Evolutionary conservation across 23 tunicate species (phyloP).

Genomic region (Trididemnum miniatum): DNA sequence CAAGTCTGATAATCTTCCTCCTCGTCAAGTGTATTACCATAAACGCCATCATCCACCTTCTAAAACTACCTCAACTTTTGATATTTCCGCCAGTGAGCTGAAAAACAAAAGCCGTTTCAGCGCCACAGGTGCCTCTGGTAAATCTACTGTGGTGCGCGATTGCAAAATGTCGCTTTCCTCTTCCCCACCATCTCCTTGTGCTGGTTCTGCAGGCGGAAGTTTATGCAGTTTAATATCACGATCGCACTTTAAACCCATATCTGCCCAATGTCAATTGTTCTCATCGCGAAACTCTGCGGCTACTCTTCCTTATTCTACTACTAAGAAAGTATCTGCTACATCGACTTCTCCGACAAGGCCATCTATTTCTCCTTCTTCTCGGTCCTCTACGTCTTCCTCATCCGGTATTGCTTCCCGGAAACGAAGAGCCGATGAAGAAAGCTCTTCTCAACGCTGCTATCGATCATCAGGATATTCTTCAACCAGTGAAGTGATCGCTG

Average conservation of each 20-base stretch:
- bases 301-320: conserved; percentile 9
- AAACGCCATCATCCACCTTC: conserved; percentile 65
- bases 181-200: conserved; percentile 85
- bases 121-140: conserved; percentile 70
- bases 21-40: conserved; percentile 72
- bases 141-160: conserved; percentile 76
- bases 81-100: conserved; percentile 27
- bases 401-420: conserved; percentile 72
- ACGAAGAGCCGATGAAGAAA: conserved; percentile 73
- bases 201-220: conserved; percentile 83
- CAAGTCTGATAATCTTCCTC: conserved; percentile 27
- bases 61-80: conserved; percentile 6
- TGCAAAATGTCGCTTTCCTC: conserved; percentile 88
- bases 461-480: conserved; percentile 36
- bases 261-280: background rate
- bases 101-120: conserved; percentile 77
- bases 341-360: conserved; percentile 60
- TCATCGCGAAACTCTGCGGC: background rate
- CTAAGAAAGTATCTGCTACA: conserved; percentile 43
- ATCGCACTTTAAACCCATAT: conserved; percentile 7
- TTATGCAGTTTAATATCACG: conserved; percentile 36
- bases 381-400: conserved; percentile 65
- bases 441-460: background rate
- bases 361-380: conserved; percentile 67
- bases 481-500: conserved; percentile 79